Conservation (phyloP, 2,797 vertebrate species). For the Etheostoma nigrum region DNA sequence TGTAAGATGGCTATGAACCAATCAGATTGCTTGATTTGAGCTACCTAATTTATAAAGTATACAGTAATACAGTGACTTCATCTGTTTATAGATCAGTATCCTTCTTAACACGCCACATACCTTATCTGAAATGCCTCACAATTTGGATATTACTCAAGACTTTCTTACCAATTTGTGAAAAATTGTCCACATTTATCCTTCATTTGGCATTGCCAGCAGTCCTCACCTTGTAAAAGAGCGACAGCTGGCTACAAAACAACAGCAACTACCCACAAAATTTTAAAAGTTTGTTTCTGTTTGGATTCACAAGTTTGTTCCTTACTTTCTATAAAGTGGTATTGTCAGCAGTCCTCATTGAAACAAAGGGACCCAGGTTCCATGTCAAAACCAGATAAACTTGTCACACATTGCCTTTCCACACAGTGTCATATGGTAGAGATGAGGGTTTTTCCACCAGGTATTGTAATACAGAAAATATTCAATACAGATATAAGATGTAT, state of each 20-base stretch:
- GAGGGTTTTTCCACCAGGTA: not conserved
- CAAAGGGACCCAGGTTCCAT: constrained; percentile 18
- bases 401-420: constrained; percentile 21
- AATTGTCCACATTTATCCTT: constrained; percentile 33
- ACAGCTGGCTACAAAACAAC: constrained; percentile 31
- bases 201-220: constrained; percentile 36
- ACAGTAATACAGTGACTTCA: not conserved
- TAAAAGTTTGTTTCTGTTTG: constrained; percentile 48
- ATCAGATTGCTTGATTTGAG: no score
- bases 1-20: not conserved
- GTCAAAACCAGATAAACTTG: constrained; percentile 21
- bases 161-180: constrained; percentile 1
- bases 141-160: constrained; percentile 4
- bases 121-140: constrained; percentile 1
- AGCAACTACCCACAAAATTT: constrained; percentile 27
- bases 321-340: constrained; percentile 35
- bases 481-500: constrained; percentile 4
- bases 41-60: no score
- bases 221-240: constrained; percentile 30
- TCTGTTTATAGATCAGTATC: constrained; percentile 10
- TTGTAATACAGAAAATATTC: constrained; percentile 5
- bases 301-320: constrained; percentile 25
- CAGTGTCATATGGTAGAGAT: constrained; percentile 14
- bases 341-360: constrained; percentile 51
- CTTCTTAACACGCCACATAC: not conserved